phyloP scores from a whole-genome alignment of 2,888 invertebrate genomes.

The Eupithecia insigniata region DNA sequence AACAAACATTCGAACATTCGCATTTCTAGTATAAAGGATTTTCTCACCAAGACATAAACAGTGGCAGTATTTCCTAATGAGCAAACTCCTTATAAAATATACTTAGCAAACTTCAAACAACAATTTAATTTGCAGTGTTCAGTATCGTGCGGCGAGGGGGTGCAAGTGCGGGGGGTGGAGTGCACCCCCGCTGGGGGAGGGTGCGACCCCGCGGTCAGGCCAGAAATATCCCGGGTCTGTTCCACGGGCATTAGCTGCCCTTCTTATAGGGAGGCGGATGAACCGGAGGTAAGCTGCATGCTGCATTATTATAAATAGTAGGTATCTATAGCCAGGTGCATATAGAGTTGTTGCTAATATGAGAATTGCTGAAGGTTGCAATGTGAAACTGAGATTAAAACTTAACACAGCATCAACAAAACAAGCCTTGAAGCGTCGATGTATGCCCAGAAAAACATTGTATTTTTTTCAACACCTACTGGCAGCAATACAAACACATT shows the following conservation, averaged over 20 bases:
- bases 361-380: no score
- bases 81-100: not conserved
- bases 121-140: constrained; percentile 88
- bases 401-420: no score
- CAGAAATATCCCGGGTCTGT: constrained; percentile 88
- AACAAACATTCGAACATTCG: not conserved
- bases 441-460: no score
- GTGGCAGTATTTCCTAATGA: not conserved
- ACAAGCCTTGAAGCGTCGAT: no score
- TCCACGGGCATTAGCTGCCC: constrained; percentile 90
- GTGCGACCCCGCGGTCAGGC: constrained; percentile 88
- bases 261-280: constrained; percentile 71
- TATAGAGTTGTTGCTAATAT: no score
- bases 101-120: not conserved
- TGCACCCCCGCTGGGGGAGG: constrained; percentile 87
- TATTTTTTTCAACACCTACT: no score
- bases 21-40: not conserved
- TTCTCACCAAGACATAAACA: not conserved
- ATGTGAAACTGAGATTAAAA: no score
- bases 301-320: not conserved
- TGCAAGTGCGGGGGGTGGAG: constrained; percentile 91
- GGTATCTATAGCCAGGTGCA: not conserved
- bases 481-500: no score
- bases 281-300: constrained; percentile 65
- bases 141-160: constrained; percentile 95